These are phyloP conservation scores for Leptopilina syphax DNA, from an alignment of 2,888 invertebrate genomes.

Conservation along the genomic window DNA sequence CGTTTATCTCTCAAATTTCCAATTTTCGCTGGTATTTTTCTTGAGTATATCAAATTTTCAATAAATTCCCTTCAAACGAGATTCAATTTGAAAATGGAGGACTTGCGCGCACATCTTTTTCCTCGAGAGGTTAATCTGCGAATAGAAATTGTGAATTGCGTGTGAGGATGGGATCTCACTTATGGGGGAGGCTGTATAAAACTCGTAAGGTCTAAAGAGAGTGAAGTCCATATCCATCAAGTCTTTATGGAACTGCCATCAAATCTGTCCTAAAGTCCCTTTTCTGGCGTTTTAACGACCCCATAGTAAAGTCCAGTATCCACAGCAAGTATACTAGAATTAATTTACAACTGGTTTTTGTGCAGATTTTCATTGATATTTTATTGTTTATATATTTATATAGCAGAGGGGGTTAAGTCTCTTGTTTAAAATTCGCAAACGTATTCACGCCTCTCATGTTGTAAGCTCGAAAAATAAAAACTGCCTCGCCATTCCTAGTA, in stretches of 20 bases:
- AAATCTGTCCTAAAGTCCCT: conserved; percentile 62
- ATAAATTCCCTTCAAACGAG: background rate
- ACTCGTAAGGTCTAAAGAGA: conserved; percentile 33
- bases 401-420: background rate
- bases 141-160: conserved; percentile 24
- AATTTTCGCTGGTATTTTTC: conserved; percentile 5
- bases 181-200: conserved; percentile 18
- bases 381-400: conserved; percentile 51
- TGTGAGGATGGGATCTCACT: background rate
- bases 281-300: conserved; percentile 60
- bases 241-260: conserved; percentile 53
- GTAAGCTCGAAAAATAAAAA: background rate
- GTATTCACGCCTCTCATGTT: background rate
- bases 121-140: conserved; percentile 17
- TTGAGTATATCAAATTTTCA: conserved; percentile 12
- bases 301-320: conserved; percentile 20
- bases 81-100: conserved; percentile 18
- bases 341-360: conserved; percentile 63
- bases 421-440: background rate
- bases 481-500: background rate
- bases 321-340: conserved; percentile 52
- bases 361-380: conserved; percentile 61
- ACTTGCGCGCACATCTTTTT: background rate
- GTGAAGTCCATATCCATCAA: conserved; percentile 38
- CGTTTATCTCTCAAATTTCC: conserved; percentile 10